Conservation (phyloP, 2,113 vertebrate genomes). For the Solea senegalensis region DNA sequence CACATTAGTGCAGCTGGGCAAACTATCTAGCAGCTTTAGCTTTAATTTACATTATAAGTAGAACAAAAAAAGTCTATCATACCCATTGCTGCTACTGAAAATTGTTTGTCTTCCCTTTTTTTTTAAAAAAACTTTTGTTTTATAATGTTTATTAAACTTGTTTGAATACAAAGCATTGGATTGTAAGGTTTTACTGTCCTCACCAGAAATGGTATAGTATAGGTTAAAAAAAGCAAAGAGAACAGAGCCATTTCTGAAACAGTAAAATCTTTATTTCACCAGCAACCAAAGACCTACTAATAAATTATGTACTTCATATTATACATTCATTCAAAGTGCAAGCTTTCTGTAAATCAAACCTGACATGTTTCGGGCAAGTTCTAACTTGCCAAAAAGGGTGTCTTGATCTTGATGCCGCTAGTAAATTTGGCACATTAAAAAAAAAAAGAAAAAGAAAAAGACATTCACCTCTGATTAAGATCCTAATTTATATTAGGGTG, state of each 20-base stretch:
- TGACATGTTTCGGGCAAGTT: constrained; percentile 20
- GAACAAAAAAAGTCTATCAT: not conserved
- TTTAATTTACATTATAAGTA: not conserved
- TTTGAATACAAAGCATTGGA: constrained; percentile 15
- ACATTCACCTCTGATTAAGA: constrained; percentile 25
- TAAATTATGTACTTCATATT: constrained; percentile 77
- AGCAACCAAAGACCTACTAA: constrained; percentile 74
- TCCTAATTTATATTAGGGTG: not conserved
- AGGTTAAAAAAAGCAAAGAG: constrained; percentile 1
- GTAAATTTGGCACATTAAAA: constrained; percentile 51
- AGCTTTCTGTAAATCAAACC: constrained; percentile 59
- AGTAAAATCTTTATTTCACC: constrained; percentile 80
- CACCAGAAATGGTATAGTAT: not conserved
- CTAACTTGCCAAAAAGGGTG: constrained; percentile 17
- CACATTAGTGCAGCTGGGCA: constrained; percentile 53
- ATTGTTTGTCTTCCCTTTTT: constrained; percentile 6
- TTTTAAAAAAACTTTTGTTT: not conserved
- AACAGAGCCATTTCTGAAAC: constrained; percentile 24
- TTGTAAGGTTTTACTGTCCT: not conserved
- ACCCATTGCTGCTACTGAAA: constrained; percentile 10
- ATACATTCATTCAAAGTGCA: constrained; percentile 73
- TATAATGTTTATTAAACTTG: constrained; percentile 55
- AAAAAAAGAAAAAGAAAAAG: constrained; percentile 9
- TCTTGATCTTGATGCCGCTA: constrained; percentile 44
- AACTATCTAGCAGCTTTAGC: constrained; percentile 2